A percentile compares a stretch with the other conserved stretches of the same genome.
phyloP scores from a whole-genome alignment of 2,113 vertebrate species.

The Gymnobelideus leadbeateri region DNA sequence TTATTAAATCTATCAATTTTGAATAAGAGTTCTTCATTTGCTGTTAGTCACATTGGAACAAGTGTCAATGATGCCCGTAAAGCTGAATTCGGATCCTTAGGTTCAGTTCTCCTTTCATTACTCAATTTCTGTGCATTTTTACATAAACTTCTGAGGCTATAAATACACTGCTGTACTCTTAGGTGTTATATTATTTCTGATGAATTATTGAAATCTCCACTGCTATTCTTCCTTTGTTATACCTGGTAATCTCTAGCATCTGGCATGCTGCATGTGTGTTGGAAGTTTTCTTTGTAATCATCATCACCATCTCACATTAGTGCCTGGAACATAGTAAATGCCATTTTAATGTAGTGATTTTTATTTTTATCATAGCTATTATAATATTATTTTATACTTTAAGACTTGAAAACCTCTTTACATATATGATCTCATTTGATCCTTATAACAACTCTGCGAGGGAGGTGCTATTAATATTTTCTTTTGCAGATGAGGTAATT shows the following conservation, averaged over 20 bases:
- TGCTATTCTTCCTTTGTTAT: neutral
- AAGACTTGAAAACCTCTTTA: no score
- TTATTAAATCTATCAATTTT: neutral
- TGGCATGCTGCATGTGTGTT: neutral
- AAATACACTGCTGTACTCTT: neutral
- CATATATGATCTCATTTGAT: neutral
- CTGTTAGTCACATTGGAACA: neutral
- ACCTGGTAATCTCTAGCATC: neutral
- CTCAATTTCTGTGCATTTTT: neutral
- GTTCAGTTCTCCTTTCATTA: neutral
- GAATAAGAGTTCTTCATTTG: neutral
- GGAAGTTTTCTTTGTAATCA: neutral
- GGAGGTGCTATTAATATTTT: neutral
- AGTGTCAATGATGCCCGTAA: neutral
- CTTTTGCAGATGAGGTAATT: neutral
- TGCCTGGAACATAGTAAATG: neutral
- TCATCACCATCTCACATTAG: neutral
- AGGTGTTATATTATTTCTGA: neutral
- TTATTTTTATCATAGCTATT: neutral
- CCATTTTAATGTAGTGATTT: neutral
- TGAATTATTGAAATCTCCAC: neutral
- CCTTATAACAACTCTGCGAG: neutral
- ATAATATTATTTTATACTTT: neutral
- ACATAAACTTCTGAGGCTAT: neutral
- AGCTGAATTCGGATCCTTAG: neutral